A percentile compares a stretch with the other conserved stretches of the same genome.
phyloP scores from a whole-genome alignment of 1,140 invertebrate species.

The Phocides pigmalion region DNA sequence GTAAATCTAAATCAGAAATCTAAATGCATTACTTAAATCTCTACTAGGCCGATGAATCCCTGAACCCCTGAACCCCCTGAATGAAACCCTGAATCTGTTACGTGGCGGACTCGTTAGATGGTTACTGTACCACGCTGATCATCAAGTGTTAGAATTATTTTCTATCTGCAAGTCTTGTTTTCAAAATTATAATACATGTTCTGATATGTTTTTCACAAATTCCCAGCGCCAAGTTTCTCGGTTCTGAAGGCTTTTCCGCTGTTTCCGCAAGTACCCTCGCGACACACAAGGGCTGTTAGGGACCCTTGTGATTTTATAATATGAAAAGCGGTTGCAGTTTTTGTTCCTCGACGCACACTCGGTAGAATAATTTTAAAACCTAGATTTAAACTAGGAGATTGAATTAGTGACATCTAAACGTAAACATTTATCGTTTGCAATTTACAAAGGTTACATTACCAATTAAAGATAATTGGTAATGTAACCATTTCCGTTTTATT shows the following conservation, averaged over 20 bases:
- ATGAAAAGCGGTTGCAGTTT: conserved; percentile 44
- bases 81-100: too few relatives aligned
- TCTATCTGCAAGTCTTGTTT: neutral
- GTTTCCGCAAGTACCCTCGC: conserved; percentile 49
- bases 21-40: too few relatives aligned
- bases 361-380: neutral
- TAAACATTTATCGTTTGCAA: too few relatives aligned
- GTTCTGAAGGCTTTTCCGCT: conserved; percentile 38
- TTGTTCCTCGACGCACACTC: conserved; percentile 21
- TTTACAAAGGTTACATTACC: too few relatives aligned
- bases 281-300: conserved; percentile 57
- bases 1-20: too few relatives aligned
- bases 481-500: too few relatives aligned
- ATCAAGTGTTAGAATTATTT: too few relatives aligned
- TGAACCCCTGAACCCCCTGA: too few relatives aligned
- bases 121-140: too few relatives aligned
- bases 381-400: neutral
- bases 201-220: neutral
- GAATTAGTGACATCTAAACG: neutral
- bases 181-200: conserved; percentile 1
- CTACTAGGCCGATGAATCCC: too few relatives aligned
- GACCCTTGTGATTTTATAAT: conserved; percentile 46
- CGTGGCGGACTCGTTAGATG: too few relatives aligned
- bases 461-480: too few relatives aligned
- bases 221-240: neutral